Percentiles rank a stretch among this genome's conserved stretches.
Evolutionary conservation across 2,888 invertebrate genomes (phyloP).

Genomic region (Nemapogon koenigi): DNA sequence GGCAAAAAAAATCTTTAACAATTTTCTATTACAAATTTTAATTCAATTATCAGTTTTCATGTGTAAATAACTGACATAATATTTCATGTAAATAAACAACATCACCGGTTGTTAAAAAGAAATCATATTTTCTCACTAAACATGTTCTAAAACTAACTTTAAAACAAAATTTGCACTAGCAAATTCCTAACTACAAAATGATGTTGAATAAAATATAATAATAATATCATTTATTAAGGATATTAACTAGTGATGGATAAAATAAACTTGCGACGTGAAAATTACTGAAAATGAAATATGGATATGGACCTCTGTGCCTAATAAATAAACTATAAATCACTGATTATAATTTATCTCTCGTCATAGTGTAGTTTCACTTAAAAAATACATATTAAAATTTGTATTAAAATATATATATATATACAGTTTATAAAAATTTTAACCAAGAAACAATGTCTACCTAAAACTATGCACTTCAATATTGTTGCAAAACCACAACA

Average conservation of each 20-base stretch:
- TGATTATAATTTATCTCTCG: slow-evolving; percentile 47
- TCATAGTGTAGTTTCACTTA: slow-evolving; percentile 59
- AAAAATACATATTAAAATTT: slow-evolving; percentile 37
- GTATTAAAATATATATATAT: slow-evolving; percentile 44
- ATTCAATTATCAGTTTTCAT: slow-evolving; percentile 48
- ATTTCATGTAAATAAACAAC: slow-evolving; percentile 30
- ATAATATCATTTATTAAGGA: slow-evolving; percentile 4
- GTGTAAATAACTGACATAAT: slow-evolving; percentile 45
- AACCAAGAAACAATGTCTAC: slow-evolving; percentile 39
- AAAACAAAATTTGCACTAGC: slow-evolving; percentile 4
- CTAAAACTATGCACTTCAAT: too few relatives aligned
- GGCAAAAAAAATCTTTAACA: slow-evolving; percentile 4
- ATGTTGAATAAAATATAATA: slow-evolving; percentile 24
- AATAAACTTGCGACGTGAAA: slow-evolving; percentile 4
- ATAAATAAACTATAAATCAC: neutral
- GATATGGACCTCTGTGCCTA: neutral
- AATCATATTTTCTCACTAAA: slow-evolving; percentile 3
- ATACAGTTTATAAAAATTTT: slow-evolving; percentile 36
- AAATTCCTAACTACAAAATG: slow-evolving; percentile 33
- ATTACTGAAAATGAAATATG: slow-evolving; percentile 3
- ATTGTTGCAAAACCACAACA: too few relatives aligned
- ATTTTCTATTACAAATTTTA: slow-evolving; percentile 26
- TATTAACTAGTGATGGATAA: slow-evolving; percentile 24
- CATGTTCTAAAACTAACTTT: slow-evolving; percentile 6
- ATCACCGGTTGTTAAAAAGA: slow-evolving; percentile 22